These are phyloP conservation scores for Aricia agestis DNA, from an alignment of 1,140 invertebrate species.

Conservation along the genomic window DNA sequence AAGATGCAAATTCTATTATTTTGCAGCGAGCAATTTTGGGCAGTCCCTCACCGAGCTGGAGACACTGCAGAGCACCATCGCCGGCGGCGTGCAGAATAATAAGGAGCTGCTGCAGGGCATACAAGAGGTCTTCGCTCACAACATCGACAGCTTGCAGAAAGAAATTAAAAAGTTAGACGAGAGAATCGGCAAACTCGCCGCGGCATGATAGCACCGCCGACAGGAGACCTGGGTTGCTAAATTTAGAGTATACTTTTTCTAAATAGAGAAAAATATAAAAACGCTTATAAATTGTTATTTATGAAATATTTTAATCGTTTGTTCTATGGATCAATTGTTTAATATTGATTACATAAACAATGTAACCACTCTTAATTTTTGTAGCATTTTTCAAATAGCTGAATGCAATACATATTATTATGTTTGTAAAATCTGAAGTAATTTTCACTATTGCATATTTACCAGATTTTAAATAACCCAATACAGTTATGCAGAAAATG, in stretches of 20 bases:
- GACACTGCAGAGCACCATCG: slow-evolving; percentile 86
- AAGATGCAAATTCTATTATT: slow-evolving; percentile 24
- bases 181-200: slow-evolving; percentile 74
- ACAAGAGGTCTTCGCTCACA: slow-evolving; percentile 86
- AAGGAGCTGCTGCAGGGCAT: slow-evolving; percentile 87
- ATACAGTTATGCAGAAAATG: too few relatives aligned
- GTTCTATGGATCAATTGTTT: background rate
- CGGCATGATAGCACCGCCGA: slow-evolving; percentile 39
- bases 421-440: too few relatives aligned
- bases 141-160: slow-evolving; percentile 84
- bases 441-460: too few relatives aligned
- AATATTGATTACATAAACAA: too few relatives aligned
- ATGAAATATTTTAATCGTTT: background rate
- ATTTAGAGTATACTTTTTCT: background rate
- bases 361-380: background rate
- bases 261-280: slow-evolving; percentile 10
- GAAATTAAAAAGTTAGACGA: slow-evolving; percentile 86
- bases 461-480: too few relatives aligned
- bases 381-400: too few relatives aligned
- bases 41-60: slow-evolving; percentile 90
- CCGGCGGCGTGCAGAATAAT: slow-evolving; percentile 83
- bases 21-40: slow-evolving; percentile 89
- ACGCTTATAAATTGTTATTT: slow-evolving; percentile 8
- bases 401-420: too few relatives aligned
- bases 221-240: background rate